Conservation (phyloP, 1,140 invertebrate genomes). For the Tetragnatha versicolor region DNA sequence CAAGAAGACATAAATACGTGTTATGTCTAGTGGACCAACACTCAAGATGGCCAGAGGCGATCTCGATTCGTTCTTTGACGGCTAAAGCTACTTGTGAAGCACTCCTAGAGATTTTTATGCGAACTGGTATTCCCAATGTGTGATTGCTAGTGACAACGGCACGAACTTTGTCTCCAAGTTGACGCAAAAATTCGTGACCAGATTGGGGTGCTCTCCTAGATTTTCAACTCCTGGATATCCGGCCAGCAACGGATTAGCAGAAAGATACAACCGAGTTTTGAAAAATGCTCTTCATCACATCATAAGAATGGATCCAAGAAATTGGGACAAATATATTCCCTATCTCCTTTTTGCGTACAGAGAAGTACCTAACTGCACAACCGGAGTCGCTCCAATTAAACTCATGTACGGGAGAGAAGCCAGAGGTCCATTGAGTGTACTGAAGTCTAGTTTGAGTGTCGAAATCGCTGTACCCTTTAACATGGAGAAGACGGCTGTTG, state of each 20-base stretch:
- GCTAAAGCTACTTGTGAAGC: neutral
- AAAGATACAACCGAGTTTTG: constrained; percentile 6
- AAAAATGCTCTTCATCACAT: constrained; percentile 6
- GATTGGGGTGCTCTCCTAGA: neutral
- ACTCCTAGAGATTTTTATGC: neutral
- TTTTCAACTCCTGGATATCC: neutral
- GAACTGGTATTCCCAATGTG: neutral
- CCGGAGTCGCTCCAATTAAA: neutral
- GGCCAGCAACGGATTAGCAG: neutral
- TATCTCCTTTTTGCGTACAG: neutral
- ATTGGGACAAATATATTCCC: neutral
- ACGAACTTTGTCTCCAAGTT: neutral
- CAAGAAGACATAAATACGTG: neutral
- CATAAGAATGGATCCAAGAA: neutral
- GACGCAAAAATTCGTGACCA: neutral
- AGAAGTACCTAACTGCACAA: neutral
- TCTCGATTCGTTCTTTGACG: neutral
- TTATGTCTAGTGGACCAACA: neutral
- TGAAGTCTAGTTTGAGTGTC: neutral
- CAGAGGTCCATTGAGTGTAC: neutral
- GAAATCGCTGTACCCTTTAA: neutral
- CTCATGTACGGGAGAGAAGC: neutral
- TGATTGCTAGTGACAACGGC: neutral
- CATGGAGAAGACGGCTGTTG: neutral
- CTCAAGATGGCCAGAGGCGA: neutral